phyloP scores from a whole-genome alignment of 1,140 invertebrate species.

The Araneus ventricosus region DNA sequence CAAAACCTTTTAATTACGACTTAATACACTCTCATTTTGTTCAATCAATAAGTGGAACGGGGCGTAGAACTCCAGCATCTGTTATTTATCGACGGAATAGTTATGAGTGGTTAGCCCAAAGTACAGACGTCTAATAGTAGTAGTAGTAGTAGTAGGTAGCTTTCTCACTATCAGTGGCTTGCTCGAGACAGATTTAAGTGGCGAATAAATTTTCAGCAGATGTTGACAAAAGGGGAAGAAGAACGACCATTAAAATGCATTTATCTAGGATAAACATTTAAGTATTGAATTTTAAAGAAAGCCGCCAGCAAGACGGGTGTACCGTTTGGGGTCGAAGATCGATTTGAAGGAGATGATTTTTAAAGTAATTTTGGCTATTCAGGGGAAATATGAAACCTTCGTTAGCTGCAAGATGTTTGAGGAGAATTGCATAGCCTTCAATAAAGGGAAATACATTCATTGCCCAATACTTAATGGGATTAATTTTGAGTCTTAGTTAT shows the following conservation, averaged over 20 bases:
- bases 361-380: constrained; percentile 13
- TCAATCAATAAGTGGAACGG: not conserved
- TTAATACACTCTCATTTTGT: constrained; percentile 29
- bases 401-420: not conserved
- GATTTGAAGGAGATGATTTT: constrained; percentile 11
- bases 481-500: too few relatives aligned
- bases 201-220: constrained; percentile 57
- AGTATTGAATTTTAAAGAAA: constrained; percentile 55
- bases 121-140: not conserved
- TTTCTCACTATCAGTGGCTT: not conserved
- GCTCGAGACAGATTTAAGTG: constrained; percentile 5
- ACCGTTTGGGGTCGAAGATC: constrained; percentile 31
- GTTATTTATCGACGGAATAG: constrained; percentile 57
- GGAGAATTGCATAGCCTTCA: too few relatives aligned
- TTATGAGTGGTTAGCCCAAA: constrained; percentile 30
- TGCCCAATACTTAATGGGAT: too few relatives aligned
- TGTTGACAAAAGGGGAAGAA: constrained; percentile 52
- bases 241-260: constrained; percentile 55
- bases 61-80: not conserved
- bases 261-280: constrained; percentile 52
- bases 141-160: not conserved
- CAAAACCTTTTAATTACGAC: constrained; percentile 20
- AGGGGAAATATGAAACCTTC: not conserved
- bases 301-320: not conserved
- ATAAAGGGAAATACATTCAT: too few relatives aligned